Evolutionary conservation across 2,888 invertebrate genomes (phyloP).

Genomic region (Plebejus anna): DNA sequence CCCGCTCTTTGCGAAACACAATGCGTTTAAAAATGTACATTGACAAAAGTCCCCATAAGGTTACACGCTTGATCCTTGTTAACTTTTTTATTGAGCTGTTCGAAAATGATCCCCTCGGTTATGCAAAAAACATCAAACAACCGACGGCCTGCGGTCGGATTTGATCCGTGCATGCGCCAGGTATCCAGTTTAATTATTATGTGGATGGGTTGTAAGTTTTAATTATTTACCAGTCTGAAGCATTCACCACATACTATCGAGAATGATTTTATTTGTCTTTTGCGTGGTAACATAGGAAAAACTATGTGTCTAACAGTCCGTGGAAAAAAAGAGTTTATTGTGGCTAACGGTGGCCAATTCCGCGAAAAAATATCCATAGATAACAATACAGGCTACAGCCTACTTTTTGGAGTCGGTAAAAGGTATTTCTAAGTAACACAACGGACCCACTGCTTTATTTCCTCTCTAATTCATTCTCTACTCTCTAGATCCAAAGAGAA

Average conservation of each 20-base stretch:
- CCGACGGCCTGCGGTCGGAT: neutral
- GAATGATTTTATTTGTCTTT: neutral
- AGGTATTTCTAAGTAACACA: neutral
- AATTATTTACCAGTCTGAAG: constrained; percentile 12
- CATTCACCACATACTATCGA: neutral
- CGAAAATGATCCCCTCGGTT: neutral
- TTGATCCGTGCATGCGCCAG: neutral
- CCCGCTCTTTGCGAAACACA: neutral
- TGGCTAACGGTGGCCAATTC: neutral
- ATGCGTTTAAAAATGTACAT: constrained; percentile 2
- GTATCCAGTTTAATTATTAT: neutral
- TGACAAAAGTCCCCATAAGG: neutral
- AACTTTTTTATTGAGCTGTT: constrained; percentile 20
- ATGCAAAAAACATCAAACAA: constrained; percentile 17
- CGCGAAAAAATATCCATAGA: neutral
- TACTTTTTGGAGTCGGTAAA: neutral
- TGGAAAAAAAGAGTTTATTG: no score
- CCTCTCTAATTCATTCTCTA: constrained; percentile 9
- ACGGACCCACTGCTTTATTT: neutral
- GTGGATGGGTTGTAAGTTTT: neutral
- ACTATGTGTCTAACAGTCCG: no score
- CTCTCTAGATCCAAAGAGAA: neutral
- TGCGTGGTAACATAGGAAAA: neutral
- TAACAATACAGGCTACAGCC: no score
- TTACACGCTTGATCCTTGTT: constrained; percentile 5